A percentile compares a stretch with the other conserved stretches of the same genome.
phyloP scores from a whole-genome alignment of 2,797 vertebrate genomes.

The Gobio occitaniae region DNA sequence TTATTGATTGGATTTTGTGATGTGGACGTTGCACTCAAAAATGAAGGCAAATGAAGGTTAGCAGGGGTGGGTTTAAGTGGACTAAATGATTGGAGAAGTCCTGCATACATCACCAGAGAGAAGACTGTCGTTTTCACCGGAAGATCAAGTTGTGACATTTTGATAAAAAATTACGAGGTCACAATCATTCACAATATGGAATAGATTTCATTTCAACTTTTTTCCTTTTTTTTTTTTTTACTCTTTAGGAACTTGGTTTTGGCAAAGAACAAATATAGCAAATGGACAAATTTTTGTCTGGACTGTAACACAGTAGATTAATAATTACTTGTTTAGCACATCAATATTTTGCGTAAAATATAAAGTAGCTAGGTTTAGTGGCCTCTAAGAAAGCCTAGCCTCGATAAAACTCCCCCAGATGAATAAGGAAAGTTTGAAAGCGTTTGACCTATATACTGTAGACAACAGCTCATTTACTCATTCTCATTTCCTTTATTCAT shows the following conservation, averaged over 20 bases:
- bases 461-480: neutral
- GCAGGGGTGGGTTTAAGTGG: neutral
- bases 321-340: neutral
- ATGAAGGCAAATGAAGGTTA: neutral
- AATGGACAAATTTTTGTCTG: neutral
- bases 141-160: neutral
- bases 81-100: neutral
- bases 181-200: neutral
- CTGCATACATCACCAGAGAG: neutral
- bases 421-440: neutral
- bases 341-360: neutral
- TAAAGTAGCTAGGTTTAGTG: neutral
- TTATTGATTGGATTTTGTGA: neutral
- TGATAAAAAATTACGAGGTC: neutral
- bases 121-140: neutral
- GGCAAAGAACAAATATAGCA: neutral
- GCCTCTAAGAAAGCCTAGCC: neutral
- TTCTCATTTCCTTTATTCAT: neutral
- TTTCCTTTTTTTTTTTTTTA: neutral
- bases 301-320: neutral
- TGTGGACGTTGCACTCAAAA: neutral
- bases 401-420: neutral
- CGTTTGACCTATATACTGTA: constrained; percentile 41
- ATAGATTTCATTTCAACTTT: neutral
- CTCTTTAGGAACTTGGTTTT: neutral